Conservation (phyloP, 2,888 invertebrate genomes). For the Megalurothrips usitatus region DNA sequence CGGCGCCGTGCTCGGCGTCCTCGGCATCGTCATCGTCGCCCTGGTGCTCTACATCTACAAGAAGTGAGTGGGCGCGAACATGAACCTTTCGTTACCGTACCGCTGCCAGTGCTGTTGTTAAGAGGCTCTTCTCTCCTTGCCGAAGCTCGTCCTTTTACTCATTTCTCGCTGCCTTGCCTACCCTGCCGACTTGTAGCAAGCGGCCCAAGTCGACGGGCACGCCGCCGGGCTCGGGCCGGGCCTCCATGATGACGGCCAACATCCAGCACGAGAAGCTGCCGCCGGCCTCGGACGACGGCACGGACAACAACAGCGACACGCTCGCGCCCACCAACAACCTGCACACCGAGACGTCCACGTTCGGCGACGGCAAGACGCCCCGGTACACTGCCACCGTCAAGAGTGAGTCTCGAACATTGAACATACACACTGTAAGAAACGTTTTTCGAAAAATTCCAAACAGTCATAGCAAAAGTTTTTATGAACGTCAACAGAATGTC, state of each 20-base stretch:
- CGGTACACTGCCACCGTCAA: slow-evolving; percentile 55
- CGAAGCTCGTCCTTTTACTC: too few relatives aligned
- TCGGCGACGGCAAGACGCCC: slow-evolving; percentile 45
- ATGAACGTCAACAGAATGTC: too few relatives aligned
- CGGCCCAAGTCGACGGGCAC: slow-evolving; percentile 43
- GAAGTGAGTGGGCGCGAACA: slow-evolving; percentile 51
- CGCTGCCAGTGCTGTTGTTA: too few relatives aligned
- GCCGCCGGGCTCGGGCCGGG: slow-evolving; percentile 38
- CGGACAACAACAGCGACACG: slow-evolving; percentile 33
- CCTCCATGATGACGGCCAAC: slow-evolving; percentile 35
- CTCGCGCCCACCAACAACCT: slow-evolving; percentile 35
- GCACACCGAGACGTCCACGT: slow-evolving; percentile 36
- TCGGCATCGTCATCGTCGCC: slow-evolving; percentile 69
- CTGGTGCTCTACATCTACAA: slow-evolving; percentile 74
- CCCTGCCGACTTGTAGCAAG: slow-evolving; percentile 40
- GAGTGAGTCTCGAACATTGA: slow-evolving; percentile 49
- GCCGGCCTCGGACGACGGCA: slow-evolving; percentile 34
- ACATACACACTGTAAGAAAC: too few relatives aligned
- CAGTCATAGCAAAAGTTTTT: too few relatives aligned
- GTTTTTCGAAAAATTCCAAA: too few relatives aligned
- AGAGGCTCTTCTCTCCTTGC: too few relatives aligned
- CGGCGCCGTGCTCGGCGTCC: slow-evolving; percentile 66
- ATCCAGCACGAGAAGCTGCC: slow-evolving; percentile 43
- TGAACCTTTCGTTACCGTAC: neutral
- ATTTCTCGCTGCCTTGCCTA: neutral